phyloP scores from a whole-genome alignment of 53 echinoderm and acorn worm species.

The Astropecten irregularis region DNA sequence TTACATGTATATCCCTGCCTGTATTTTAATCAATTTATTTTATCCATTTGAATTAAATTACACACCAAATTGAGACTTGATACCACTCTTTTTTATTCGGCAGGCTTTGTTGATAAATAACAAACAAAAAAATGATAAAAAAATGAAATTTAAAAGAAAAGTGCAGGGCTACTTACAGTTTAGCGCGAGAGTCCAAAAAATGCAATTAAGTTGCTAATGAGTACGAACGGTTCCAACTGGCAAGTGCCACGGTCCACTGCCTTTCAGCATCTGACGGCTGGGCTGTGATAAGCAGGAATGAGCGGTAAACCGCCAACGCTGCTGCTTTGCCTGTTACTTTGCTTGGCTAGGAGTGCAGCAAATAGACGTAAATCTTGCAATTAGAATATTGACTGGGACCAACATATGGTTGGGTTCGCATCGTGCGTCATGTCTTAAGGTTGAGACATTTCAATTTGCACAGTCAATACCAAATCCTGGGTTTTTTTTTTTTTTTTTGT shows the following conservation, averaged over 20 bases:
- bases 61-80: too few relatives aligned
- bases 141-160: too few relatives aligned
- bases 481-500: too few relatives aligned
- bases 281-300: background rate
- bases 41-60: too few relatives aligned
- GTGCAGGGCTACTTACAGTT: background rate
- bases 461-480: slow-evolving; percentile 61
- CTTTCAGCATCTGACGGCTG: background rate
- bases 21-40: too few relatives aligned
- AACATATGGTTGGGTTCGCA: slow-evolving; percentile 68
- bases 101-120: too few relatives aligned
- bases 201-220: too few relatives aligned
- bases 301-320: background rate
- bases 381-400: slow-evolving; percentile 62
- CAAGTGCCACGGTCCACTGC: background rate
- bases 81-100: too few relatives aligned
- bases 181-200: background rate
- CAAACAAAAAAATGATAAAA: too few relatives aligned
- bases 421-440: slow-evolving; percentile 47
- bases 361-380: slow-evolving; percentile 66
- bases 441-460: slow-evolving; percentile 65
- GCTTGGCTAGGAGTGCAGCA: slow-evolving; percentile 47
- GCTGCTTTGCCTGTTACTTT: background rate
- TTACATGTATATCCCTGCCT: too few relatives aligned
- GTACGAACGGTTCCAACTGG: background rate